Evolutionary conservation across 2,113 vertebrate genomes (phyloP).

Genomic region (Felis catus): DNA sequence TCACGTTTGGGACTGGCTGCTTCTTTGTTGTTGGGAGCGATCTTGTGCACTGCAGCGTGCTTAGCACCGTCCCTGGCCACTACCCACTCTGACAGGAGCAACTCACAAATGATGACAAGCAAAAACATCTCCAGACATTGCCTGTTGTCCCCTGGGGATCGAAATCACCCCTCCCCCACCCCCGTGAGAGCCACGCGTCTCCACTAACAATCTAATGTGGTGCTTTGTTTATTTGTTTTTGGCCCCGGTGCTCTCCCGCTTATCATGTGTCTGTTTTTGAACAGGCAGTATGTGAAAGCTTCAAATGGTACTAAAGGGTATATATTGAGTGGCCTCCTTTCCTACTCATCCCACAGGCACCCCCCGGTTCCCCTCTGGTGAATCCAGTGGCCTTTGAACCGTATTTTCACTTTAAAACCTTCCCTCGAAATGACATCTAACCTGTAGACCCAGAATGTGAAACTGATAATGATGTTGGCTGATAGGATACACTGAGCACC

Average conservation of each 20-base stretch:
- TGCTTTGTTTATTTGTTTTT: neutral
- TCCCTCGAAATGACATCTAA: neutral
- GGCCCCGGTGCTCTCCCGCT: neutral
- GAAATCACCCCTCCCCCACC: too few relatives aligned
- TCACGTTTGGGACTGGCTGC: too few relatives aligned
- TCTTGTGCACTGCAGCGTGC: fast-evolving
- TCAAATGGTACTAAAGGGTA: neutral
- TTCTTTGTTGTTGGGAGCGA: too few relatives aligned
- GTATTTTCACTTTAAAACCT: neutral
- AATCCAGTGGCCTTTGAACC: neutral
- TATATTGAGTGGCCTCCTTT: neutral
- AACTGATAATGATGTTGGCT: neutral
- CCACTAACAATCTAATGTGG: fast-evolving
- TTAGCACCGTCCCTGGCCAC: neutral
- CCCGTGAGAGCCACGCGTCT: fast-evolving
- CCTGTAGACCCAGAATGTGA: neutral
- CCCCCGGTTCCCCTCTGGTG: neutral
- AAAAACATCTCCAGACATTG: neutral
- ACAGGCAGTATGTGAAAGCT: neutral
- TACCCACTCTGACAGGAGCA: neutral
- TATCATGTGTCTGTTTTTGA: neutral
- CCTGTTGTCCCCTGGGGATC: fast-evolving
- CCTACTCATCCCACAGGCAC: neutral
- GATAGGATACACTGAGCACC: neutral
- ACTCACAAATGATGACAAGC: neutral